phyloP scores from a whole-genome alignment of 1,140 invertebrate species.

The Ctenoplectra terminalis region DNA sequence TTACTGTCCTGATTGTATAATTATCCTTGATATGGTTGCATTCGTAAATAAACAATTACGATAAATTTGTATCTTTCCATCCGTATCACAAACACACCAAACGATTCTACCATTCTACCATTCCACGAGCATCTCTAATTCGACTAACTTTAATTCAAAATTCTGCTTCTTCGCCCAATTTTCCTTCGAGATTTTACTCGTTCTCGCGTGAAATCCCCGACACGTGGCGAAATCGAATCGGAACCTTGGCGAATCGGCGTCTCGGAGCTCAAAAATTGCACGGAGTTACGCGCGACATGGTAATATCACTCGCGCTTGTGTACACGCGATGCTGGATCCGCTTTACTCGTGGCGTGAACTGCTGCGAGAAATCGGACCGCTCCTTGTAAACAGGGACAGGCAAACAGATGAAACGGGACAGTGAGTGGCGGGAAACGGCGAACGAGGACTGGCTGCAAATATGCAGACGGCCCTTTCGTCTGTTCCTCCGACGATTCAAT shows the following conservation, averaged over 20 bases:
- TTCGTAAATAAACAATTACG: too few species aligned
- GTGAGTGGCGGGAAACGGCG: constrained; percentile 5
- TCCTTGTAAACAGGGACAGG: constrained; percentile 48
- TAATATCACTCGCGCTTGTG: constrained; percentile 27
- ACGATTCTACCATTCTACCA: too few species aligned
- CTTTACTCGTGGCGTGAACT: constrained; percentile 22
- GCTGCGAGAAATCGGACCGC: constrained; percentile 31
- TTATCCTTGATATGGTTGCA: too few species aligned
- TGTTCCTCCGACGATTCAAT: constrained; percentile 51
- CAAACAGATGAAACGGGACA: constrained; percentile 39
- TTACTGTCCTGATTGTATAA: too few species aligned
- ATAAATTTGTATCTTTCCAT: too few species aligned
- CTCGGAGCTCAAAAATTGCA: not conserved
- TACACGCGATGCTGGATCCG: constrained; percentile 26
- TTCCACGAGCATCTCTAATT: too few species aligned
- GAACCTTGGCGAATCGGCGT: not conserved
- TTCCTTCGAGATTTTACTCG: not conserved
- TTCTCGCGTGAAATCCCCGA: too few species aligned
- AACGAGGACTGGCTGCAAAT: constrained; percentile 30
- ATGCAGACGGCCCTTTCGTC: constrained; percentile 19
- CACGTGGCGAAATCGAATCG: not conserved
- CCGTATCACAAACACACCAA: too few species aligned
- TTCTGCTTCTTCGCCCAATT: not conserved
- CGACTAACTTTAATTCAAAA: not conserved
- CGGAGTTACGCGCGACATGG: not conserved